Base-by-base conservation (phyloP, 2,113 vertebrate species). In the Cisticola juncidis region DNA sequence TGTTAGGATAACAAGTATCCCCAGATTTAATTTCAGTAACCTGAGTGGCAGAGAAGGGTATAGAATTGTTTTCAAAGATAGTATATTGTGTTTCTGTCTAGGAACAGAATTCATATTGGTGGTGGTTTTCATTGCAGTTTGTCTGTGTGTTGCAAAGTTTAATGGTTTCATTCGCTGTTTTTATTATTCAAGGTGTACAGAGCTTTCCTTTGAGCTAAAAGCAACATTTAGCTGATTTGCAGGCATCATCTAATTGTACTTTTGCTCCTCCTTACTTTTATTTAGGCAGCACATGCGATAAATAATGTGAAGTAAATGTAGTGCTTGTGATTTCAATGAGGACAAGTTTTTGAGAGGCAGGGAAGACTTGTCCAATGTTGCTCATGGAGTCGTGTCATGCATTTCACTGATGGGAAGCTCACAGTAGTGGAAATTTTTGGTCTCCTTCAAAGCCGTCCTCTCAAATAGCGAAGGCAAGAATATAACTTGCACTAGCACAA, bases 11-110 rank as follows among this genome's bases (percentile, higher is more conserved):
- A 82, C 62, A 50, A 91, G 66, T 65, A 83, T 66, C 66, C 79
- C 42, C 58, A 80, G 74, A 38, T 93, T 89, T 91, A 47, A 90
- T 96, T 96, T 97, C 93, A 96, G 95, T 95, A 88, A 95, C 48
- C 47, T 47, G 91, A 95, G 82, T 66, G 50, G 44, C 40, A 70
- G 40, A 38, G 33, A 51, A 70, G 28, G 47, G 64, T 88, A 58
- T 88, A 79, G 87, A 94, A 90, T 95, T 80, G 82, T 95, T 94
- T 92, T 71, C 64, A 86, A 88, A 93, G 92, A 31, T 11, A 73
- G 81, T 70, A 93, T 91, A 62, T 62, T 85, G 64, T 76, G 50
- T 85, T 94, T 86, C 94, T 92, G 47, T 81, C 71, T 81, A 73
- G 54, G 45, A 94, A 73, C 19, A 91, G 76, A 80, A 95, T 85